phyloP scores from a whole-genome alignment of 2,797 vertebrate species.

The Phataginus tricuspis region DNA sequence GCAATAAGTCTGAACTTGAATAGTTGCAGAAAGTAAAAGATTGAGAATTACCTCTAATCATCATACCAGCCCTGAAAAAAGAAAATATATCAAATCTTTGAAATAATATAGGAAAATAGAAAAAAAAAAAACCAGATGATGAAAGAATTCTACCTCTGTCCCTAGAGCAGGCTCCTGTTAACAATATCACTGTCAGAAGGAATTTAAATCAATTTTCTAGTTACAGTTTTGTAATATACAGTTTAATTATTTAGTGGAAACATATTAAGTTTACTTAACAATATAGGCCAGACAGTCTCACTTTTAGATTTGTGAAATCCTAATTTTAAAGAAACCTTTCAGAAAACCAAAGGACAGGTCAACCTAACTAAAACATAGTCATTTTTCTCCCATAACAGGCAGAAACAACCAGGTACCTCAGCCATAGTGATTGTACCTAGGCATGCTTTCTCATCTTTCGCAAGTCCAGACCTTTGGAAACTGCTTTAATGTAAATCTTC shows the following conservation, averaged over 20 bases:
- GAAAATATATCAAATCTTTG: not conserved
- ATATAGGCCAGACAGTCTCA: not conserved
- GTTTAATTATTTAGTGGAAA: not conserved
- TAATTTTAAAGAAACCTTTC: not conserved
- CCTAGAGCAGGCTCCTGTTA: not conserved
- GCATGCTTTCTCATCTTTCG: not conserved
- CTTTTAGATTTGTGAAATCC: not conserved
- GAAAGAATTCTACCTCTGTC: not conserved
- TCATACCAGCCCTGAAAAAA: not conserved
- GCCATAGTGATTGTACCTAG: not conserved
- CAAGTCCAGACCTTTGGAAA: not conserved
- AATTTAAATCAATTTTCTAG: constrained; percentile 19
- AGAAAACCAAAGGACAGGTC: not conserved
- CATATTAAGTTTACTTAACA: not conserved
- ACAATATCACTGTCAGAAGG: not conserved
- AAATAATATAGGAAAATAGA: not conserved
- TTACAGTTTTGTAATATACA: not conserved
- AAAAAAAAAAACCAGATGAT: not conserved
- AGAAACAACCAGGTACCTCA: not conserved
- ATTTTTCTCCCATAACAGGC: not conserved
- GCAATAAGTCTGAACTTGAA: not conserved
- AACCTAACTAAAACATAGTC: not conserved
- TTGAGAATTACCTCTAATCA: not conserved
- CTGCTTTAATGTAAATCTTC: not conserved
- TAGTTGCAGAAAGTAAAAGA: not conserved